Conservation (phyloP, 2,888 invertebrate species). For the Caradrina clavipalpis region DNA sequence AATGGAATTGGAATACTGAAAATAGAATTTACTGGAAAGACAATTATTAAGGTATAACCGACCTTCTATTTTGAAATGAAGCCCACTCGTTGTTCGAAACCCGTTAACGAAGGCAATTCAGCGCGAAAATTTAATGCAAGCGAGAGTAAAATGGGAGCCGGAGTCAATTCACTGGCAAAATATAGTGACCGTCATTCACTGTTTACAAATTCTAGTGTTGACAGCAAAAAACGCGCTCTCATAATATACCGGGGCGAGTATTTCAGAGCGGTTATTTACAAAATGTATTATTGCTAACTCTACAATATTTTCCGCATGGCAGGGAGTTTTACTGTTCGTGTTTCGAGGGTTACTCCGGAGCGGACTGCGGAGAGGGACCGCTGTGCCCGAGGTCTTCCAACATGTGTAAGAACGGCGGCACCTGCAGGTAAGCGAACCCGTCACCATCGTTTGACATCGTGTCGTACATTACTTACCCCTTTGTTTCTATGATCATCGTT, state of each 20-base stretch:
- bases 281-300: constrained; percentile 40
- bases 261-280: constrained; percentile 54
- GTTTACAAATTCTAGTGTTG: constrained; percentile 59
- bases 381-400: constrained; percentile 92
- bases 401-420: constrained; percentile 95
- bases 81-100: constrained; percentile 28
- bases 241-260: constrained; percentile 39
- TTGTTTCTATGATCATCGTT: neutral
- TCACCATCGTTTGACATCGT: neutral
- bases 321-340: constrained; percentile 95
- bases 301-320: constrained; percentile 60
- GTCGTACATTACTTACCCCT: neutral
- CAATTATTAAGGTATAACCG: neutral
- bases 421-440: constrained; percentile 93
- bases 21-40: neutral
- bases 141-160: constrained; percentile 63
- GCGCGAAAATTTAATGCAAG: constrained; percentile 72
- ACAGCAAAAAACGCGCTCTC: neutral
- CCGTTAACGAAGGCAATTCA: constrained; percentile 72
- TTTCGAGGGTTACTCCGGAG: constrained; percentile 95
- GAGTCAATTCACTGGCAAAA: constrained; percentile 52
- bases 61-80: neutral
- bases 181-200: constrained; percentile 66
- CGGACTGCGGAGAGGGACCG: constrained; percentile 95
- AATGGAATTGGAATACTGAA: neutral